A percentile compares a stretch with the other conserved stretches of the same genome.
These are phyloP conservation scores for Epistrophe eligans DNA, from an alignment of 2,888 invertebrate species.

Conservation along the genomic window DNA sequence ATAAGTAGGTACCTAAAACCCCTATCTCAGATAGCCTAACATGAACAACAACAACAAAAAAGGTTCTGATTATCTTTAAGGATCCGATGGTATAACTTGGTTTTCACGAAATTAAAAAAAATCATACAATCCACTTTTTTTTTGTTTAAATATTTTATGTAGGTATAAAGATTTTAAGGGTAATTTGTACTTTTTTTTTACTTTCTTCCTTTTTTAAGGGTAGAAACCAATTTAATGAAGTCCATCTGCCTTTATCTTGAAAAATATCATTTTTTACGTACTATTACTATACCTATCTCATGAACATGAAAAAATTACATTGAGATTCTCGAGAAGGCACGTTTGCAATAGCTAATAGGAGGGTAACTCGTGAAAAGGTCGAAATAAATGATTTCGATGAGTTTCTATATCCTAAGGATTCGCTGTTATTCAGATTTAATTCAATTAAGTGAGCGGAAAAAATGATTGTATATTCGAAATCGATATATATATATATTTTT, in stretches of 20 bases:
- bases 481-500: not conserved
- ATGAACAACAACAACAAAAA: slow-evolving; percentile 35
- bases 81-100: slow-evolving; percentile 1
- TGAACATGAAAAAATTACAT: slow-evolving; percentile 28
- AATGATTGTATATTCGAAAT: not conserved
- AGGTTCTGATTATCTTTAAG: slow-evolving; percentile 46
- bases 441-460: slow-evolving; percentile 28
- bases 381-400: slow-evolving; percentile 50
- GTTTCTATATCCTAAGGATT: slow-evolving; percentile 26
- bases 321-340: slow-evolving; percentile 36
- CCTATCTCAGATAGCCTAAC: slow-evolving; percentile 6
- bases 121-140: slow-evolving; percentile 20
- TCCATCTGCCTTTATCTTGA: slow-evolving; percentile 53
- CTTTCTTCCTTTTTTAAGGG: slow-evolving; percentile 10
- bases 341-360: slow-evolving; percentile 32
- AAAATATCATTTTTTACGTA: slow-evolving; percentile 31
- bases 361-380: slow-evolving; percentile 41
- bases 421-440: slow-evolving; percentile 36
- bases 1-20: slow-evolving; percentile 6
- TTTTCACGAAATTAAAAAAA: slow-evolving; percentile 23
- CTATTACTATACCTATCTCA: slow-evolving; percentile 10
- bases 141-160: slow-evolving; percentile 47
- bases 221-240: slow-evolving; percentile 41
- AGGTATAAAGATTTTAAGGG: slow-evolving; percentile 27
- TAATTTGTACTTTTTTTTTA: slow-evolving; percentile 9